Evolutionary conservation across 2,797 vertebrate genomes (phyloP).

Genomic region (Champsocephalus gunnari): DNA sequence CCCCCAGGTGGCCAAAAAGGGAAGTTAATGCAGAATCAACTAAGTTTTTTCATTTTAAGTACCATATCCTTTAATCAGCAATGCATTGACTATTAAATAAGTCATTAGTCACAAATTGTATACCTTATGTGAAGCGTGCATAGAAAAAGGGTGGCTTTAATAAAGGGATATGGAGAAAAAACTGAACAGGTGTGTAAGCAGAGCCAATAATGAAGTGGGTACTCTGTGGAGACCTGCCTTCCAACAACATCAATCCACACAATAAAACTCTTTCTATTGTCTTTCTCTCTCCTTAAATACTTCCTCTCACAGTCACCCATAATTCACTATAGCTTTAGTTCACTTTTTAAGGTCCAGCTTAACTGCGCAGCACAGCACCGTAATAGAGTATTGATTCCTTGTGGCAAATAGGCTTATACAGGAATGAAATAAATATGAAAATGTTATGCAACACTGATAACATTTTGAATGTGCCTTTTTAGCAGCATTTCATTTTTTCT

Average conservation of each 20-base stretch:
- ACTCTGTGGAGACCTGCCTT: background rate
- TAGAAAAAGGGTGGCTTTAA: background rate
- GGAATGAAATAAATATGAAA: slow-evolving; percentile 48
- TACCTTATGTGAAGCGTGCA: background rate
- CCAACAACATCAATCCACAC: slow-evolving; percentile 5
- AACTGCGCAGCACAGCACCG: slow-evolving; percentile 16
- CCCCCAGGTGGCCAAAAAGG: slow-evolving; percentile 3
- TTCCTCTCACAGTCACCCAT: background rate
- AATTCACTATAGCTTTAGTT: slow-evolving; percentile 27
- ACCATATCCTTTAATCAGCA: background rate
- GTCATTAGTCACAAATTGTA: background rate
- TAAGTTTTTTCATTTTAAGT: background rate
- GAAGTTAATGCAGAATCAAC: background rate
- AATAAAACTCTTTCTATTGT: slow-evolving; percentile 5
- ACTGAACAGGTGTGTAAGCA: background rate
- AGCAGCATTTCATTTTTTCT: slow-evolving; percentile 12
- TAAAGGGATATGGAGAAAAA: too few relatives aligned
- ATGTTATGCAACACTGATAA: slow-evolving; percentile 11
- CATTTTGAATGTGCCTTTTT: slow-evolving; percentile 19
- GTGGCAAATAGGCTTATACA: slow-evolving; percentile 55
- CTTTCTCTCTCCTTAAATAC: slow-evolving; percentile 1
- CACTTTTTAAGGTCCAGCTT: slow-evolving; percentile 37
- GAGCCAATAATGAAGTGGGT: slow-evolving; percentile 1
- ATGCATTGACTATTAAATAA: background rate
- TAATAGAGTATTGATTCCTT: slow-evolving; percentile 63